Evolutionary conservation across 2,888 invertebrate genomes (phyloP), one percentile per base, ranked within the genome.

Genomic region (Callinectes sapidus): DNA sequence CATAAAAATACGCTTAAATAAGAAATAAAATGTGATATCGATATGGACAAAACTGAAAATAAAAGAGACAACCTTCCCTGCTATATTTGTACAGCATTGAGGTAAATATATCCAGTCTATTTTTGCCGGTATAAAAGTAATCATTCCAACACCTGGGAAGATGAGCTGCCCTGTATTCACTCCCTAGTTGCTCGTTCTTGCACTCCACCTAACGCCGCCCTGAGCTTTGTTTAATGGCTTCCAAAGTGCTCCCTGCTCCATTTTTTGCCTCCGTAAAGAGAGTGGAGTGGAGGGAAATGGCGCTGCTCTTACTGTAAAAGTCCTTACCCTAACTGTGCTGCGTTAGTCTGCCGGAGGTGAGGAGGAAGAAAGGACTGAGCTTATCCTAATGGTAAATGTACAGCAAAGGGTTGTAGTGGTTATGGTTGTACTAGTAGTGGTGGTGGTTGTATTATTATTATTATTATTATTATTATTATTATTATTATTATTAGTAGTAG

Each of bases 291-390:
- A 81, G 32, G 81, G 35, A 81, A 81, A 35, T 81, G 81, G 81
- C n/a, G 71, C 28, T 28, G 71, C 10, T 28, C n/a, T 71, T n/a
- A 71, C 71, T 28, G 28, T 10, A 28, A 28, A 71, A 71, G 28
- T 71, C 71, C n/a, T 71, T 71, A 61, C n/a, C 71, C 71, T n/a
- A 71, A 71, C 28, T 28, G 71, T n/a, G n/a, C 28, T 71, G 71
- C 71, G 71, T 28, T 71, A 71, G 71, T 71, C 28, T 71, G 28
- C n/a, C n/a, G 23, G 71, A 71, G 35, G 35, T 35, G 35, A 81
- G 32, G 16, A 32, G 71, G n/a, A 77, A 28, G 28, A 35, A 35
- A 16, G 35, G 81, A 81, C 2, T 2, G 16, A 81, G 14, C 32
- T 71, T 28, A 23, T 61, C 23, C 18, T 61, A 61, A 23, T 61